Evolutionary conservation across 2,888 invertebrate genomes (phyloP).

Genomic region (Acrocera orbiculus): DNA sequence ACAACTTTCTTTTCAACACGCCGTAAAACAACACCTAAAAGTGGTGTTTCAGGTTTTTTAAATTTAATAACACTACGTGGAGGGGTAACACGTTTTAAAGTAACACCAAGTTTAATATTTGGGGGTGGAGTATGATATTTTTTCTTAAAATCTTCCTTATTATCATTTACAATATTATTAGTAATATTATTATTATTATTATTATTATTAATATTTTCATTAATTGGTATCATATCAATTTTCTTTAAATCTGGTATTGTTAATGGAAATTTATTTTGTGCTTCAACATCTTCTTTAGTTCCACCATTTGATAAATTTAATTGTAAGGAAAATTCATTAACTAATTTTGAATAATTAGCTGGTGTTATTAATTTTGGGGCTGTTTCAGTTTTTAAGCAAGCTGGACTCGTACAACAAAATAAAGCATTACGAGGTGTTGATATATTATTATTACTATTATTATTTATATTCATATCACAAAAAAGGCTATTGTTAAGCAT

Average conservation of each 20-base stretch:
- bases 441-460: constrained; percentile 19
- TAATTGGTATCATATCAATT: background rate
- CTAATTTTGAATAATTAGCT: too few relatives aligned
- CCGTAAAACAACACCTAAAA: constrained; percentile 29
- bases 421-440: constrained; percentile 34
- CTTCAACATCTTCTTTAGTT: too few relatives aligned
- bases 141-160: constrained; percentile 16
- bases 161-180: background rate
- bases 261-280: too few relatives aligned
- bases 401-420: constrained; percentile 17
- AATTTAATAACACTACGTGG: constrained; percentile 23
- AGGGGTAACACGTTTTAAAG: constrained; percentile 24
- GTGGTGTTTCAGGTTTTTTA: constrained; percentile 24
- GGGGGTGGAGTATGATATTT: constrained; percentile 26
- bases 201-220: background rate
- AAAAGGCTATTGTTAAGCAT: constrained; percentile 5
- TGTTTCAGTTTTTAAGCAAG: constrained; percentile 14
- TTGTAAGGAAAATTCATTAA: too few relatives aligned
- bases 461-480: constrained; percentile 8
- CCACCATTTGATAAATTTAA: background rate
- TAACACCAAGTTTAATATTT: constrained; percentile 25
- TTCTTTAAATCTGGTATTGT: too few relatives aligned
- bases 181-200: constrained; percentile 2
- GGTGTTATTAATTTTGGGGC: too few relatives aligned
- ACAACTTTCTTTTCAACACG: constrained; percentile 26